Conservation (phyloP, 2,888 invertebrate species). For the Nymphalis polychloros region DNA sequence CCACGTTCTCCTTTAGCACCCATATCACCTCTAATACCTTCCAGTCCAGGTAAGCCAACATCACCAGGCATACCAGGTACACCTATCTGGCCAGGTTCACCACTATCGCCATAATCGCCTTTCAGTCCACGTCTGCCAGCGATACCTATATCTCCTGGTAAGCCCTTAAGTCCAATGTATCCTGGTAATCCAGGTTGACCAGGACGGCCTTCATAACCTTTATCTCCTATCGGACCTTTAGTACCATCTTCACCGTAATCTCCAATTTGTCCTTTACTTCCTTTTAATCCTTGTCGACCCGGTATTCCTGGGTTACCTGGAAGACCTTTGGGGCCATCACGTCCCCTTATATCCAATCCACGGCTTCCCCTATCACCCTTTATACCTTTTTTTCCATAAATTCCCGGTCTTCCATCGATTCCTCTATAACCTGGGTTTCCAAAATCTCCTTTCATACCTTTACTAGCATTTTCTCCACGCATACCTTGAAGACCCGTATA, state of each 20-base stretch:
- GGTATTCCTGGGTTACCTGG: slow-evolving; percentile 82
- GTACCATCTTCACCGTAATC: slow-evolving; percentile 74
- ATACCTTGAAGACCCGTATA: slow-evolving; percentile 78
- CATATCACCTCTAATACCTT: slow-evolving; percentile 75
- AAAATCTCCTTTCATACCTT: slow-evolving; percentile 83
- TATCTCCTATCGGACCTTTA: slow-evolving; percentile 75
- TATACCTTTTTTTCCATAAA: slow-evolving; percentile 79
- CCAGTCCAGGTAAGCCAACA: slow-evolving; percentile 68
- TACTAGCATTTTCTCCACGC: slow-evolving; percentile 79
- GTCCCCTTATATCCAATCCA: slow-evolving; percentile 79
- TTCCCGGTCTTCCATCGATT: slow-evolving; percentile 62
- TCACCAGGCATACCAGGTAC: slow-evolving; percentile 81
- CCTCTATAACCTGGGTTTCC: slow-evolving; percentile 64
- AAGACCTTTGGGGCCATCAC: slow-evolving; percentile 82
- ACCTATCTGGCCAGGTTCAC: slow-evolving; percentile 75
- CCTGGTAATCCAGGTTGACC: slow-evolving; percentile 84
- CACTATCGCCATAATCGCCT: slow-evolving; percentile 64
- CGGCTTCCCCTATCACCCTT: slow-evolving; percentile 82
- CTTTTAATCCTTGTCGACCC: slow-evolving; percentile 74
- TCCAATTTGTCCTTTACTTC: slow-evolving; percentile 82
- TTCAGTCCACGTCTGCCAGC: slow-evolving; percentile 61
- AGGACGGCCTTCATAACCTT: slow-evolving; percentile 74
- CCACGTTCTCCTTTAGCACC: slow-evolving; percentile 80
- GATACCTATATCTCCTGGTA: slow-evolving; percentile 79
- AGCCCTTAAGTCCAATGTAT: slow-evolving; percentile 58